Evolutionary conservation across 1,140 invertebrate species (phyloP).

Genomic region (Tyrophagus putrescentiae): DNA sequence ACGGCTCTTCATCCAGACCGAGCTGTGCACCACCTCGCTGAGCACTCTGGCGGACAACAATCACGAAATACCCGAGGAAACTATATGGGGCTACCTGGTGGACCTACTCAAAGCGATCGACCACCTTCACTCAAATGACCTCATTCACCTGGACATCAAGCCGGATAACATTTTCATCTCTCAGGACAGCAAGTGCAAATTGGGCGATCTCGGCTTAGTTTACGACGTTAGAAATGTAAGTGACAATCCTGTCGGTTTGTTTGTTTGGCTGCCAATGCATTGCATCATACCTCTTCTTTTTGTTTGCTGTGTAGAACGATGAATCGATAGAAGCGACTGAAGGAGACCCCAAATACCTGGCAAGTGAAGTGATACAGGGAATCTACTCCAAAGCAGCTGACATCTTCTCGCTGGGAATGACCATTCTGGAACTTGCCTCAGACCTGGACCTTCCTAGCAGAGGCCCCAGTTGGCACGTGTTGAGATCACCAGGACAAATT

Average conservation of each 20-base stretch:
- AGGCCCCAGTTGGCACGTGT: slow-evolving; percentile 50
- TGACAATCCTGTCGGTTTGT: slow-evolving; percentile 3
- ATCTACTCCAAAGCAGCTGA: slow-evolving; percentile 43
- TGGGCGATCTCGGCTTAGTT: slow-evolving; percentile 59
- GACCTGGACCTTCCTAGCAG: slow-evolving; percentile 52
- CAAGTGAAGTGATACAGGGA: slow-evolving; percentile 51
- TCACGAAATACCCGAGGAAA: slow-evolving; percentile 38
- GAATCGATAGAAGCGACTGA: slow-evolving; percentile 43
- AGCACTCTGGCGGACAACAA: slow-evolving; percentile 28
- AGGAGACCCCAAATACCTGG: slow-evolving; percentile 59
- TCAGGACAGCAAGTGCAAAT: slow-evolving; percentile 43
- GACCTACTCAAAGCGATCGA: slow-evolving; percentile 45
- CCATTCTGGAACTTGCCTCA: slow-evolving; percentile 51
- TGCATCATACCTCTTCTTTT: slow-evolving; percentile 15
- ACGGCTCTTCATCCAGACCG: slow-evolving; percentile 53
- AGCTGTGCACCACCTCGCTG: slow-evolving; percentile 46
- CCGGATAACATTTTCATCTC: slow-evolving; percentile 55
- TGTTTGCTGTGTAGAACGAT: slow-evolving; percentile 34
- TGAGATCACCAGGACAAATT: slow-evolving; percentile 40
- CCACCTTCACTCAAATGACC: slow-evolving; percentile 47
- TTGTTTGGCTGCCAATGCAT: no score
- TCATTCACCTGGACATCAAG: slow-evolving; percentile 60
- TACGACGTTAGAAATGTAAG: slow-evolving; percentile 45
- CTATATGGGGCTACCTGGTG: slow-evolving; percentile 41
- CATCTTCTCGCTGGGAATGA: slow-evolving; percentile 51